Base-by-base conservation (phyloP, 2,797 vertebrate genomes). In the Dipus sagitta region DNA sequence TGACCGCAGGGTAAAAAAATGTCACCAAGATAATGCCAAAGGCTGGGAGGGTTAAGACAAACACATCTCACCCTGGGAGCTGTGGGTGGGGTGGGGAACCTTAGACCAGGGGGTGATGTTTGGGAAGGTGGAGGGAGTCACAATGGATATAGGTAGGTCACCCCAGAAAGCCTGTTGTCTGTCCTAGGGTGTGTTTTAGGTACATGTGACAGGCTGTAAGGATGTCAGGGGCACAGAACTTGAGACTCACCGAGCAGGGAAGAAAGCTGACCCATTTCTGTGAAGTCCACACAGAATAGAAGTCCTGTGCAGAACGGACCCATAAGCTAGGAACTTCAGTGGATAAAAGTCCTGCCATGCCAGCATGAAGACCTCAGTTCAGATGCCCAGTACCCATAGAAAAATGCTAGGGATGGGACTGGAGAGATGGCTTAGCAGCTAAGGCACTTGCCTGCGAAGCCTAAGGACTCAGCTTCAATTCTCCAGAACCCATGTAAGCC, bases 101-200 rank as follows among this genome's bases (percentile, higher is more conserved):
- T 34, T 6, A 3, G 42, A 64, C 20, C 79, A 4, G 3, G 42
- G 1, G 23, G 28, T 11, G 13, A 10, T n/a, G n/a, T 23, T 11
- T 20, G n/a, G 65, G n/a, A 47, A 18, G 18, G n/a, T 6, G 1
- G 52, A 62, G 23, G 23, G 60, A 62, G 24, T 58, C 13, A 28
- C 24, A 1, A 14, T 21, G 6, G 30, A 0, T 6, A 0, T 12
- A 58, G 13, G 58, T 0, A 3, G 79, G 28, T 24, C 28, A 28
- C 28, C 20, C 6, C 20, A 26, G 72, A 17, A 78, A 26, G 30
- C 14, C 47, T 30, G 7, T 28, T n/a, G 28, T 20, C 24, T 38
- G n/a, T n/a, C 24, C 3, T 13, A 26, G 64, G 24, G 5, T 60
- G 10, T 26, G 30, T 70, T 21, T 58, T 18, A 38, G 52, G 70